Evolutionary conservation across 2,113 vertebrate genomes (phyloP), one percentile per base, ranked within the genome.

Genomic region (Sapayoa aenigma): DNA sequence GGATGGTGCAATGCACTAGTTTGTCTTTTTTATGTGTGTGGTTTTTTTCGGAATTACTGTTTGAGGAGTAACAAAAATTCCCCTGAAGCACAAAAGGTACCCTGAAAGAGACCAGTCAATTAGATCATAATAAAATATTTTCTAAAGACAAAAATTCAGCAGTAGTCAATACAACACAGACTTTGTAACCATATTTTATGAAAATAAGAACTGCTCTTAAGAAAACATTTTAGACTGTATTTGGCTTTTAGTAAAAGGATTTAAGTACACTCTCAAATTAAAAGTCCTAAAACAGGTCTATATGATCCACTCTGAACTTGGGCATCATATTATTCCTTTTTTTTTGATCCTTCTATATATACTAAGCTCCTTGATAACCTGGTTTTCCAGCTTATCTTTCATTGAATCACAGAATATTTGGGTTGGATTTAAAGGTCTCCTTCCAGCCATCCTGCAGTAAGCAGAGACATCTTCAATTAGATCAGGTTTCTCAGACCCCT

Each of bases 1-100:
- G 67, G 84, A 22, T 47, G 68, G 88, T 93, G 96, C 52, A 81
- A 95, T 89, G 94, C 94, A 90, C 73, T 84, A 41, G 74, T 58
- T 75, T 84, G 82, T 67, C 72, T 96, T 63, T 84, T 16, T 71
- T 15, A 27, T 52, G 3, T 14, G 22, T 27, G 22, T 3, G 9
- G 5, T 22, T 14, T 55, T n/a, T 22, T 9, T 4, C 74, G 75
- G 63, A 92, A 87, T 91, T 89, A 68, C 74, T 92, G 83, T 90
- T 91, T 92, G 58, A 37, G 14, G 35, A 68, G 42, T 59, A 93
- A 93, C 30, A 94, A 90, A 95, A 96, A 63, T 46, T 80, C 25
- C 91, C 71, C 77, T 39, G 55, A 30, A 93, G 60, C 41, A 58
- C 65, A 69, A 87, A 69, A 11, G 30, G 19, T 44, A 6, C 65